Conservation (phyloP, 2,888 invertebrate species). For the Cabera pusaria region DNA sequence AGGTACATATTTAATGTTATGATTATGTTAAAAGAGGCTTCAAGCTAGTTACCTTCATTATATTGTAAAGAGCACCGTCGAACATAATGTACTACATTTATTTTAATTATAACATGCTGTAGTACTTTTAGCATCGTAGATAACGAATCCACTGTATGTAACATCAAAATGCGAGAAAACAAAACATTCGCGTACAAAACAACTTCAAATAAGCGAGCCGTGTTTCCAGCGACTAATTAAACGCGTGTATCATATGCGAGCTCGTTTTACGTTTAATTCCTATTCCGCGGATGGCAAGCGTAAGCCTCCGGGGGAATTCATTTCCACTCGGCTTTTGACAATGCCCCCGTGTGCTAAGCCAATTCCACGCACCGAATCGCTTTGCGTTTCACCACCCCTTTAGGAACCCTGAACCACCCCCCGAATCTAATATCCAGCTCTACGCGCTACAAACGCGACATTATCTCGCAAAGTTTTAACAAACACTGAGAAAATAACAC, state of each 20-base stretch:
- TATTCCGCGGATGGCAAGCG: slow-evolving; percentile 25
- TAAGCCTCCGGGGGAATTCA: slow-evolving; percentile 34
- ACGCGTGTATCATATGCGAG: slow-evolving; percentile 27
- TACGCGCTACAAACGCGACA: no score
- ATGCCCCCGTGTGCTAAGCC: slow-evolving; percentile 36
- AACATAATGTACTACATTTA: no score
- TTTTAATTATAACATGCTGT: no score
- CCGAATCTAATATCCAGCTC: neutral
- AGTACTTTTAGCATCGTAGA: no score
- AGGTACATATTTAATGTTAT: no score
- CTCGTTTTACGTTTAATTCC: slow-evolving; percentile 26
- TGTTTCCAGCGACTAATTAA: slow-evolving; percentile 27
- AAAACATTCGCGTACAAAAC: slow-evolving; percentile 20
- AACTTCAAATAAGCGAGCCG: slow-evolving; percentile 18
- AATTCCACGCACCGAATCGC: slow-evolving; percentile 39
- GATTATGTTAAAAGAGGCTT: no score
- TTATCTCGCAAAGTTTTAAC: neutral
- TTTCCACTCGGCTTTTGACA: slow-evolving; percentile 40
- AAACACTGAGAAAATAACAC: neutral
- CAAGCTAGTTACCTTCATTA: no score
- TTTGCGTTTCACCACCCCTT: slow-evolving; percentile 19
- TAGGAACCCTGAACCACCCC: slow-evolving; percentile 2
- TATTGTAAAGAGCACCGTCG: no score
- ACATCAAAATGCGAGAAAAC: no score
- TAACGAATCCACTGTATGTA: no score